Percentiles rank a stretch among this genome's conserved stretches.
Conservation (phyloP, 2,888 invertebrate species). For the Linnaemya tessellans region DNA sequence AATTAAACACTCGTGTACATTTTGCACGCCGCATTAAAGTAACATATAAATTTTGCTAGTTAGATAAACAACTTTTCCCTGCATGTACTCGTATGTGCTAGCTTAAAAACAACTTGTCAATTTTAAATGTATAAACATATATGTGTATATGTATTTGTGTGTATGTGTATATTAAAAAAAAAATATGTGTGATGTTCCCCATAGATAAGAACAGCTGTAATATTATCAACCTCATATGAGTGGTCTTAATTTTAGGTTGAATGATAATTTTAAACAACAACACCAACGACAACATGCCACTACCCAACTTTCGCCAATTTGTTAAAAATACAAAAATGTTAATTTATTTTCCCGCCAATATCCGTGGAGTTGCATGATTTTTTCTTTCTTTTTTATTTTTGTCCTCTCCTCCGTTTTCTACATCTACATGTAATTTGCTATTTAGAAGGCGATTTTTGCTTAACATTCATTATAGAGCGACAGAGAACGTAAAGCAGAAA, state of each 20-base stretch:
- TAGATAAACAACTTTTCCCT: slow-evolving; percentile 53
- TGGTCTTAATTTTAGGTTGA: slow-evolving; percentile 52
- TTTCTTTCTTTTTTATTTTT: too few relatives aligned
- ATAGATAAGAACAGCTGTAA: slow-evolving; percentile 67
- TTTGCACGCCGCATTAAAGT: slow-evolving; percentile 9
- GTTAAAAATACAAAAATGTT: slow-evolving; percentile 57
- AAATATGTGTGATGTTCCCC: slow-evolving; percentile 60
- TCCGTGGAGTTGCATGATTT: slow-evolving; percentile 14
- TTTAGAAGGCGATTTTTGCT: slow-evolving; percentile 60
- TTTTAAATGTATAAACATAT: neutral
- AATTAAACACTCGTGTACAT: slow-evolving; percentile 54
- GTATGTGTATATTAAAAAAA: slow-evolving; percentile 24
- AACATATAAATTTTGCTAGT: slow-evolving; percentile 54
- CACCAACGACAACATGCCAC: slow-evolving; percentile 23
- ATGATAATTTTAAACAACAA: slow-evolving; percentile 37
- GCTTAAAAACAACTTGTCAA: slow-evolving; percentile 52
- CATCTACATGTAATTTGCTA: slow-evolving; percentile 53
- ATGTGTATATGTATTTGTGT: neutral
- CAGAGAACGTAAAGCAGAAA: slow-evolving; percentile 1
- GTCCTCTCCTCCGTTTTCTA: neutral
- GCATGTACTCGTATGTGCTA: neutral
- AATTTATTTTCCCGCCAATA: slow-evolving; percentile 64
- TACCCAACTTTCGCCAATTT: slow-evolving; percentile 71
- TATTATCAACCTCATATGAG: slow-evolving; percentile 60
- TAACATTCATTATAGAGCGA: slow-evolving; percentile 38